A percentile compares a stretch with the other conserved stretches of the same genome.
Evolutionary conservation across 2,113 vertebrate species (phyloP).

Genomic region (Cryptotis parvus): DNA sequence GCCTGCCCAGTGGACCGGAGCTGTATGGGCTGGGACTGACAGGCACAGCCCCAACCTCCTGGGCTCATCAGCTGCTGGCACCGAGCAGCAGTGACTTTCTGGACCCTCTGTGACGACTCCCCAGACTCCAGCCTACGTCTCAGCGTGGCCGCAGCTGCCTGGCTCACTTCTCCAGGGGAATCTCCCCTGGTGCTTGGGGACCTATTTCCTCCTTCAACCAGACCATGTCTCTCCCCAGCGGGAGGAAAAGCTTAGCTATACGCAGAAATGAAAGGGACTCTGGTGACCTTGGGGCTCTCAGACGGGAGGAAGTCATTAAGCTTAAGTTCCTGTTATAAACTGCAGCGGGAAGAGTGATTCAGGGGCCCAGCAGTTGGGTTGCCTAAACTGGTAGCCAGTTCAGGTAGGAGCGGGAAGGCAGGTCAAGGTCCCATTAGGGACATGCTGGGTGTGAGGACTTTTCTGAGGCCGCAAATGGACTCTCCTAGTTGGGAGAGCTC

Average conservation of each 20-base stretch:
- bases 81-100: neutral
- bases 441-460: neutral
- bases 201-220: neutral
- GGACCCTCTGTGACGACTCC: neutral
- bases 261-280: neutral
- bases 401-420: neutral
- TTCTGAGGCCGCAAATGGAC: neutral
- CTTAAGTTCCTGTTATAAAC: no score
- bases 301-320: neutral
- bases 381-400: neutral
- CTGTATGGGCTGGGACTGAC: neutral
- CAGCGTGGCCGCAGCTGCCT: neutral
- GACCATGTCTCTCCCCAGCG: neutral
- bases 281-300: neutral
- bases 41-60: neutral
- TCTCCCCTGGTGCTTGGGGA: neutral
- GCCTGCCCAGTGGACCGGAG: neutral
- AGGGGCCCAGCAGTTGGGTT: neutral
- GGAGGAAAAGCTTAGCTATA: neutral
- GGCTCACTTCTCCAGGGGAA: no score
- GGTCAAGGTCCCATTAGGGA: neutral
- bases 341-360: neutral
- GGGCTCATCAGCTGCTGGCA: neutral
- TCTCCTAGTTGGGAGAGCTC: neutral
- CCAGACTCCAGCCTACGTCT: neutral